Evolutionary conservation across 2,797 vertebrate species (phyloP), one percentile per base, ranked within the genome.

Genomic region (Mus spretus): DNA sequence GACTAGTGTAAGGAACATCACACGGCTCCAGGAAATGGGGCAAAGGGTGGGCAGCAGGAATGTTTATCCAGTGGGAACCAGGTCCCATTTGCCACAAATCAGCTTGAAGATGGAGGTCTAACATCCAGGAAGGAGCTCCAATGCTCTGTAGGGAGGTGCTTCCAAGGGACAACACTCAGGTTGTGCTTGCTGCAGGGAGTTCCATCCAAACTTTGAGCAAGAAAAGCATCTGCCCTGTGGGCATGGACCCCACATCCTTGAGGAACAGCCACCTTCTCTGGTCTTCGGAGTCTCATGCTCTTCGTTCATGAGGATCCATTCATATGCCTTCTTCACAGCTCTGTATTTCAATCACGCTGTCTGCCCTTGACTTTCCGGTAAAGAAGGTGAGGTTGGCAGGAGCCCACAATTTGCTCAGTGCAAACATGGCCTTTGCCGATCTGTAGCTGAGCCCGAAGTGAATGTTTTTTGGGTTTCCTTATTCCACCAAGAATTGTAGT

Each of bases 71-170:
- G 88, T 28, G 67, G 83, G 53, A 57, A 17, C 78, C 47, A 26
- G 34, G 63, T 34, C 65, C 57, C 8, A 20, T 37, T 37, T 55
- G 85, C 84, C 65, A 28, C 20, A 53, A 75, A 17, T 70, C 40
- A 84, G 77, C 40, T 78, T 47, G 13, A 17, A 70, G 9, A 75
- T 55, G 84, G 19, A 67, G 31, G 65, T 84, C 70, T 15, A 7
- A 0, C 34, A 7, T 14, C 10, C 65, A 37, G 12, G 11, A 47
- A 40, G 61, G 40, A 53, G 44, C 24, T 0, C 19, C 44, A 1
- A 34, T 15, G 2, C 37, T 37, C 13, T 31, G 22, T 0, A 26
- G 24, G n/a, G 2, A 2, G 0, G 1, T 9, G 13, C 34, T 80
- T 65, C 79, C 1, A 14, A 74, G 40, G 61, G 2, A 22, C 31